A percentile compares a stretch with the other conserved stretches of the same genome.
Evolutionary conservation across 1,140 invertebrate species (phyloP).

Genomic region (Adoxophyes honmai): DNA sequence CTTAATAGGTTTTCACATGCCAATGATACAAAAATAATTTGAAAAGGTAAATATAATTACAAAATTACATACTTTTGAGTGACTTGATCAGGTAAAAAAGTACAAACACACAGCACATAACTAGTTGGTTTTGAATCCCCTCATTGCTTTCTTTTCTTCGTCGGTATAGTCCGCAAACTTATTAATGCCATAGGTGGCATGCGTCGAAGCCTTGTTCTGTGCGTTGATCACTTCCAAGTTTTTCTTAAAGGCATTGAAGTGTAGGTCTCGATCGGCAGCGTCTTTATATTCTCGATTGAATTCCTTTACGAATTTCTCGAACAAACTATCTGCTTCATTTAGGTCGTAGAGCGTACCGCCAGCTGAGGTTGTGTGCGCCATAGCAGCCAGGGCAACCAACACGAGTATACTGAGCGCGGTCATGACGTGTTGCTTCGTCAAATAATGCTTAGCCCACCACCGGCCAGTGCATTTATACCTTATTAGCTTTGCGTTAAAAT

Average conservation of each 20-base stretch:
- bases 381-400: not conserved
- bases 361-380: not conserved
- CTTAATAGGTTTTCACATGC: not conserved
- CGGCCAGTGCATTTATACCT: too few species aligned
- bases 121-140: not conserved
- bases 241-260: slow-evolving; percentile 16
- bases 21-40: not conserved
- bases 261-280: not conserved
- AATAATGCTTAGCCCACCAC: too few species aligned
- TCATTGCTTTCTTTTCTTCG: slow-evolving; percentile 7
- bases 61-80: too few species aligned
- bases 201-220: not conserved
- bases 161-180: slow-evolving; percentile 14
- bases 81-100: too few species aligned
- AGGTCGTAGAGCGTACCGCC: slow-evolving; percentile 13
- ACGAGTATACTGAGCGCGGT: not conserved
- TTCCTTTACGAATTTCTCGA: slow-evolving; percentile 17
- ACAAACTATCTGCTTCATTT: slow-evolving; percentile 10
- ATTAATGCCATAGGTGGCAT: slow-evolving; percentile 3
- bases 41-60: not conserved
- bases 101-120: not conserved
- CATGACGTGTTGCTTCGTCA: not conserved
- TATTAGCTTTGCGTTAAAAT: too few species aligned
- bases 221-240: slow-evolving; percentile 15
- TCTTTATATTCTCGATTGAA: slow-evolving; percentile 16